phyloP scores from a whole-genome alignment of 2,797 vertebrate genomes.

The Jordanella pulchra region DNA sequence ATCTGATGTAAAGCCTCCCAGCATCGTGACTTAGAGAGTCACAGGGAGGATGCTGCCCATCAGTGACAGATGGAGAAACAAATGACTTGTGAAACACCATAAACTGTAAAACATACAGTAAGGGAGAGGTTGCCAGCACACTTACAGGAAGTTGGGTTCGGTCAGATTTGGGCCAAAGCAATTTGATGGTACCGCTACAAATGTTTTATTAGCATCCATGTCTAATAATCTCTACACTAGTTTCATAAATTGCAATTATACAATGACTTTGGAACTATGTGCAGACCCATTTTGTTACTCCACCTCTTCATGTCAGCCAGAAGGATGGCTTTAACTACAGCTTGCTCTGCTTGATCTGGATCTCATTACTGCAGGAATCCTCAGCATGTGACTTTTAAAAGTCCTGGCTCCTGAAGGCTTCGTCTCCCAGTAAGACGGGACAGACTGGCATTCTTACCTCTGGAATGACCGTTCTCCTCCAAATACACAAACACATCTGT shows the following conservation, averaged over 20 bases:
- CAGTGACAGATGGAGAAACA: slow-evolving; percentile 64
- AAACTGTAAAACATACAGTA: slow-evolving; percentile 47
- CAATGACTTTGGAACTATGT: slow-evolving; percentile 33
- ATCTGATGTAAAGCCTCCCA: slow-evolving; percentile 56
- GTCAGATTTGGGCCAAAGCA: slow-evolving; percentile 35
- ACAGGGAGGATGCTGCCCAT: slow-evolving; percentile 53
- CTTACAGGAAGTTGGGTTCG: slow-evolving; percentile 24
- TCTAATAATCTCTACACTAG: slow-evolving; percentile 10
- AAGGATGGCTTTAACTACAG: slow-evolving; percentile 48
- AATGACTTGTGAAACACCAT: slow-evolving; percentile 56
- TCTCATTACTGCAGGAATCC: slow-evolving; percentile 73
- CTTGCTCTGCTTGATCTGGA: slow-evolving; percentile 68
- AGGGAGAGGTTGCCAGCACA: slow-evolving; percentile 36
- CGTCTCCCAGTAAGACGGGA: slow-evolving; percentile 59
- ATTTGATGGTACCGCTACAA: slow-evolving; percentile 30
- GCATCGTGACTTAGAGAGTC: slow-evolving; percentile 49
- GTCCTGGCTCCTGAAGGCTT: slow-evolving; percentile 57
- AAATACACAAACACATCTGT: slow-evolving; percentile 9
- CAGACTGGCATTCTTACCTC: slow-evolving; percentile 50
- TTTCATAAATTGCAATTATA: slow-evolving; percentile 28
- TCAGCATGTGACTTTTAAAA: slow-evolving; percentile 69
- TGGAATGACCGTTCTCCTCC: slow-evolving; percentile 34
- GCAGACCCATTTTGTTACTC: slow-evolving; percentile 27
- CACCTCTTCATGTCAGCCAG: slow-evolving; percentile 56
- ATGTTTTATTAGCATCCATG: slow-evolving; percentile 13